Evolutionary conservation across 2,888 invertebrate species (phyloP), one percentile per base, ranked within the genome.

Genomic region (Netelia melanura): DNA sequence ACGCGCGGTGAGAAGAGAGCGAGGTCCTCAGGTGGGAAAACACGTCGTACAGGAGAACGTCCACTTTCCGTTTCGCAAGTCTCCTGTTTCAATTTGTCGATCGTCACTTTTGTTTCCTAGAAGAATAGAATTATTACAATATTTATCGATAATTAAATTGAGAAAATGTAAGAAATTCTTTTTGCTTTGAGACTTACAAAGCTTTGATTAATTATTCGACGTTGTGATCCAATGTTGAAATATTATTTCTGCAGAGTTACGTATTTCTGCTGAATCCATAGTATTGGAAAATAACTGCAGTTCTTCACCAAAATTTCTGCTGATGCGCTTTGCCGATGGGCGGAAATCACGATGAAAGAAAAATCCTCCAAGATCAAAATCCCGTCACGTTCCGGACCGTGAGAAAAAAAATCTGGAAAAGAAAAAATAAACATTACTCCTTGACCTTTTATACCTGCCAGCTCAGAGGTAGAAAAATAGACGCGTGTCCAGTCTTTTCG

Each of bases 311-410:
- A 61, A 48, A 62, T 70, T 78, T 78, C 9, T 61, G 70, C 61
- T 70, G 78, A 78, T 62, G 17, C 38, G 17, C 62, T 70, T 78
- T 70, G 11, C 25, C 70, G 10, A 65, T 30, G 68, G 38, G 23
- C 23, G 70, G 77, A 82, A 86, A 88, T 87, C 0, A 82, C 83
- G 82, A 56, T 56, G 68, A 81, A 82, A 76, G 83, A 75, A 71
- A 74, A 62, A 9, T 38, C 52, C n/a, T 38, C 3, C 6, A 70
- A 84, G 86, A 85, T 83, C 81, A 71, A 78, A 14, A 85, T 88
- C 85, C 70, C 54, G 77, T 5, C 23, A 52, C 25, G 17, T 38
- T 25, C 61, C 62, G 61, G 62, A 62, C 43, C 70, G 52, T 30
- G 17, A n/a, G 21, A 44, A 48, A 25, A 43, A 17, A 43, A 48